These are phyloP conservation scores for Delichon dasypus DNA, from an alignment of 2,797 vertebrate species.

Conservation along the genomic window DNA sequence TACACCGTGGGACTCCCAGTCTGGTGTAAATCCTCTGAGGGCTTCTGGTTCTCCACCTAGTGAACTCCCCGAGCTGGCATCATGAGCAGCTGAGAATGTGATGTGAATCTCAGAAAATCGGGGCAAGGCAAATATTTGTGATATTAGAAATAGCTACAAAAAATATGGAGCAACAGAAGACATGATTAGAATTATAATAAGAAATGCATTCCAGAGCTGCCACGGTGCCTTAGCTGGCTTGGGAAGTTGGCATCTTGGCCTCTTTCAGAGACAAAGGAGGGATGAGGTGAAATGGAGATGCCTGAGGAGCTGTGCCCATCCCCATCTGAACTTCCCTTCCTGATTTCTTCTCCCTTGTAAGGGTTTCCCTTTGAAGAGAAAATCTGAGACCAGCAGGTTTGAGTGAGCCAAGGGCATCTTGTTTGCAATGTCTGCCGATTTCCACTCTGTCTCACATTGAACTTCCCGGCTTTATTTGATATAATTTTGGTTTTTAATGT, in stretches of 20 bases:
- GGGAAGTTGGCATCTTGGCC: conserved; percentile 21
- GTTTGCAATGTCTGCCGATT: background rate
- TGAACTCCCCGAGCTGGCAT: background rate
- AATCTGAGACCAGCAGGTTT: background rate
- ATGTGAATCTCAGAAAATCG: background rate
- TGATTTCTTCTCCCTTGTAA: background rate
- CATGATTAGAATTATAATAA: background rate
- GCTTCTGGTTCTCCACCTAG: background rate
- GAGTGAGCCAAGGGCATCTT: background rate
- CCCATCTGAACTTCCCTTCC: background rate
- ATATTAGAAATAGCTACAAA: conserved; percentile 38
- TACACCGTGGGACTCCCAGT: background rate
- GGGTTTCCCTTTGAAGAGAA: background rate
- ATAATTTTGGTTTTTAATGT: background rate
- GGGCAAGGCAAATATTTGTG: background rate
- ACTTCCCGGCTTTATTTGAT: background rate
- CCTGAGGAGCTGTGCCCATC: background rate
- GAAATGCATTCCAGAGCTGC: conserved; percentile 40
- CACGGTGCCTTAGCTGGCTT: background rate
- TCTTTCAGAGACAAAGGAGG: background rate
- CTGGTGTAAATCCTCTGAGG: background rate
- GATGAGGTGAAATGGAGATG: background rate
- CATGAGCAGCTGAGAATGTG: background rate
- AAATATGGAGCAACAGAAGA: conserved; percentile 27
- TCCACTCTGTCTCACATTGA: background rate